Evolutionary conservation across 2,888 invertebrate species (phyloP).

Genomic region (Cephus sareptanus): DNA sequence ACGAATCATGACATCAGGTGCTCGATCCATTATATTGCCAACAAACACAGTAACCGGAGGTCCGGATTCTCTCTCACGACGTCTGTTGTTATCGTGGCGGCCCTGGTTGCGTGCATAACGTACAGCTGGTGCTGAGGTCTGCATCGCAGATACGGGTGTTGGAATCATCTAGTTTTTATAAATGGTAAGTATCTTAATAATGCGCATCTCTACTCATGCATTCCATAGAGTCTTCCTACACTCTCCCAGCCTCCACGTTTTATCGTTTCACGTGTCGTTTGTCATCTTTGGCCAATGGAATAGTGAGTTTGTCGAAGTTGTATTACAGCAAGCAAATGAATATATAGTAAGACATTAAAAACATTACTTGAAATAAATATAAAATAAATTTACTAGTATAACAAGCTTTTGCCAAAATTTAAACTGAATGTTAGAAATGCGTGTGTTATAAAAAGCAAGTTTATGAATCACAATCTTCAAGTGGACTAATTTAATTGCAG

Average conservation of each 20-base stretch:
- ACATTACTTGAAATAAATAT: neutral
- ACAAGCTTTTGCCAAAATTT: neutral
- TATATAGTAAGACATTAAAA: neutral
- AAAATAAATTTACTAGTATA: neutral
- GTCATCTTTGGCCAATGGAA: neutral
- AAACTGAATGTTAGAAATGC: neutral
- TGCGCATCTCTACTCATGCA: conserved; percentile 48
- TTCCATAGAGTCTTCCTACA: neutral
- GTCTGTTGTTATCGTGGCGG: conserved; percentile 58
- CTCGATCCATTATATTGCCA: conserved; percentile 95
- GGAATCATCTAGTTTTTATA: conserved; percentile 65
- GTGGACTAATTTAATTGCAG: no score
- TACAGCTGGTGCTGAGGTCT: conserved; percentile 62
- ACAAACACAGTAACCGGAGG: conserved; percentile 98
- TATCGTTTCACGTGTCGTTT: neutral
- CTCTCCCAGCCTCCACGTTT: neutral
- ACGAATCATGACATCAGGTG: conserved; percentile 94
- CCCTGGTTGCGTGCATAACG: conserved; percentile 59
- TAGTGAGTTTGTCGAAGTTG: neutral
- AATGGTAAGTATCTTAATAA: conserved; percentile 45
- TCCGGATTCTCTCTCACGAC: conserved; percentile 68
- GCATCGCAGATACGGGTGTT: conserved; percentile 65
- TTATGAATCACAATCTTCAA: neutral
- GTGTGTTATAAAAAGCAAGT: neutral
- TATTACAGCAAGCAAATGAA: neutral